These are phyloP conservation scores for Motacilla alba DNA, from an alignment of 2,113 vertebrate genomes.

Conservation along the genomic window DNA sequence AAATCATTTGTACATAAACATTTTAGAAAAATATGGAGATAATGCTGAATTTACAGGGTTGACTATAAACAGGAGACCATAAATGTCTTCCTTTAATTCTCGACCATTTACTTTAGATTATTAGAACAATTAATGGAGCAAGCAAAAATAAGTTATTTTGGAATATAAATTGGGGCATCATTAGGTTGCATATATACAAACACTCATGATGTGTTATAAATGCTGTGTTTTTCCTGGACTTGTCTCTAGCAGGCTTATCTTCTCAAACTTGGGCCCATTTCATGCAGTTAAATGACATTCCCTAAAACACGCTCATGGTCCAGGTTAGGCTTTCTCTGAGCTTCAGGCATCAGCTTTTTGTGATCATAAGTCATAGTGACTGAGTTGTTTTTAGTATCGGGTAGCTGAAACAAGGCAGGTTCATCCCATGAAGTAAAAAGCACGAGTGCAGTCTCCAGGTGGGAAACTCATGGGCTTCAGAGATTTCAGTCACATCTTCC, in stretches of 20 bases:
- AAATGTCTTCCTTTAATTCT: slow-evolving; percentile 51
- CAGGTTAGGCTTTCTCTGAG: neutral
- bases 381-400: neutral
- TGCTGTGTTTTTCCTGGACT: slow-evolving; percentile 20
- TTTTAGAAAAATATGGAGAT: slow-evolving; percentile 63
- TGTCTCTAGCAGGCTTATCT: slow-evolving; percentile 20
- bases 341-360: neutral
- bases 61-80: slow-evolving; percentile 36
- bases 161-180: slow-evolving; percentile 29
- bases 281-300: neutral
- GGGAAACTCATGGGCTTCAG: neutral
- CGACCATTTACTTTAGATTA: slow-evolving; percentile 31
- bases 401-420: neutral
- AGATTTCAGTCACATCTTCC: neutral
- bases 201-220: slow-evolving; percentile 41
- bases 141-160: slow-evolving; percentile 27
- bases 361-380: fast-evolving
- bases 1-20: slow-evolving; percentile 68
- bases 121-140: slow-evolving; percentile 27
- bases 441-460: fast-evolving
- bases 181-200: slow-evolving; percentile 47
- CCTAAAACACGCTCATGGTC: neutral
- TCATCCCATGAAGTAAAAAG: neutral
- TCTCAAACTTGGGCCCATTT: neutral
- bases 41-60: slow-evolving; percentile 8